Evolutionary conservation across 2,888 invertebrate species (phyloP).

Genomic region (Trissolcus japonicus): DNA sequence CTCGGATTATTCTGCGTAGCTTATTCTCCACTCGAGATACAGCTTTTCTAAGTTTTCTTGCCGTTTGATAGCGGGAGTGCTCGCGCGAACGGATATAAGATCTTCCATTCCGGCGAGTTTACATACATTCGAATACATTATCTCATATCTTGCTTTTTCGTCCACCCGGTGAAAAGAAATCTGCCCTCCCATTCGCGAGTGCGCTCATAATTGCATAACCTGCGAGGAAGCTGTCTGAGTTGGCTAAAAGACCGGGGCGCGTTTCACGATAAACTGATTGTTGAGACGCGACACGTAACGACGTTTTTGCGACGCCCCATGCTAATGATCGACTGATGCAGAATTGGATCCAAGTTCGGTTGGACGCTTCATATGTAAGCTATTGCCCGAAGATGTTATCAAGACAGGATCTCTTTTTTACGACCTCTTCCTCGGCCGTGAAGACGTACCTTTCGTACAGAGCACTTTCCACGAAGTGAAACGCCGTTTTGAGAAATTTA

Average conservation of each 20-base stretch:
- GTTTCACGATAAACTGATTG: constrained; percentile 20
- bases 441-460: constrained; percentile 50
- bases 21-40: constrained; percentile 68
- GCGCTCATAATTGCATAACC: constrained; percentile 43
- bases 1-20: constrained; percentile 74
- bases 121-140: constrained; percentile 55
- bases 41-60: constrained; percentile 74
- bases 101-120: constrained; percentile 52
- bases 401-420: constrained; percentile 44
- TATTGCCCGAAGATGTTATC: constrained; percentile 40
- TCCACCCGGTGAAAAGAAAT: constrained; percentile 38
- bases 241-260: constrained; percentile 6
- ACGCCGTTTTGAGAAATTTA: constrained; percentile 60
- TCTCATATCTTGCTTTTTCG: constrained; percentile 31
- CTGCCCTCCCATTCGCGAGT: constrained; percentile 15
- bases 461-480: constrained; percentile 57
- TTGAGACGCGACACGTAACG: constrained; percentile 7
- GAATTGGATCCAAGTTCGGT: constrained; percentile 28
- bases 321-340: constrained; percentile 29
- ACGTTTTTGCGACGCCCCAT: constrained; percentile 25
- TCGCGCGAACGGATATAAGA: constrained; percentile 49
- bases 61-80: constrained; percentile 46
- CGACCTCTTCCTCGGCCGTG: constrained; percentile 53
- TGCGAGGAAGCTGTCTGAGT: constrained; percentile 6
- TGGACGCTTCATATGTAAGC: constrained; percentile 18